A percentile compares a stretch with the other conserved stretches of the same genome.
These are phyloP conservation scores for Myiotriccus ornatus DNA, from an alignment of 2,797 vertebrate species.

Conservation along the genomic window DNA sequence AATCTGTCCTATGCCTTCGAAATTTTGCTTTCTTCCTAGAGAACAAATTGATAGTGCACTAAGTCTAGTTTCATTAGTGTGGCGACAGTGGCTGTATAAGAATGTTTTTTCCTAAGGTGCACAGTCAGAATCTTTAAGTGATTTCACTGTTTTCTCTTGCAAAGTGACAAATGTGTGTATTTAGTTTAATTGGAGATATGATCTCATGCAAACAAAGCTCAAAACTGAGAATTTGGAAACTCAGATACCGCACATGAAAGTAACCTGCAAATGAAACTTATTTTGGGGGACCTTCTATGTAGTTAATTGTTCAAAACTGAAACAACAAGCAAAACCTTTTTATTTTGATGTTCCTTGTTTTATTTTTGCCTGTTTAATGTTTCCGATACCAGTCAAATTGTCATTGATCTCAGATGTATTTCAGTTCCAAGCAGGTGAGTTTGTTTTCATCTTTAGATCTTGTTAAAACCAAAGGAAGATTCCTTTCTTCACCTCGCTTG, in stretches of 20 bases:
- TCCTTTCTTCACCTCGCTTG: not conserved
- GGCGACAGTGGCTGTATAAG: not conserved
- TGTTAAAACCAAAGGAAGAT: not conserved
- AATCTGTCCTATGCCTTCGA: conserved; percentile 1
- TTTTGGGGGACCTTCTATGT: not conserved
- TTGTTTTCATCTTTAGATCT: not conserved
- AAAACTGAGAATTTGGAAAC: not conserved
- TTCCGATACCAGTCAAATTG: not conserved
- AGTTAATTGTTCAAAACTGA: not conserved
- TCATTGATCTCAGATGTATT: not conserved
- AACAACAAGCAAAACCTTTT: not conserved
- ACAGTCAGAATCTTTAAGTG: not conserved
- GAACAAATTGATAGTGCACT: not conserved
- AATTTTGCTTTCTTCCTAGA: conserved; percentile 2
- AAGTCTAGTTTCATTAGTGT: not conserved
- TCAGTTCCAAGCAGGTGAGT: not conserved
- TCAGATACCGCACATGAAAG: not conserved
- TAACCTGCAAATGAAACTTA: not conserved
- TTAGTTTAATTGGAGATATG: not conserved
- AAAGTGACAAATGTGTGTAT: not conserved
- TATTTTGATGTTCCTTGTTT: not conserved
- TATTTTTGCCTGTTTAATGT: not conserved
- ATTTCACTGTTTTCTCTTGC: not conserved
- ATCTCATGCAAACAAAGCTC: not conserved
- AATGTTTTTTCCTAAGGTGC: not conserved